Base-by-base conservation (phyloP, 1,140 invertebrate species). In the Radopholus similis region DNA sequence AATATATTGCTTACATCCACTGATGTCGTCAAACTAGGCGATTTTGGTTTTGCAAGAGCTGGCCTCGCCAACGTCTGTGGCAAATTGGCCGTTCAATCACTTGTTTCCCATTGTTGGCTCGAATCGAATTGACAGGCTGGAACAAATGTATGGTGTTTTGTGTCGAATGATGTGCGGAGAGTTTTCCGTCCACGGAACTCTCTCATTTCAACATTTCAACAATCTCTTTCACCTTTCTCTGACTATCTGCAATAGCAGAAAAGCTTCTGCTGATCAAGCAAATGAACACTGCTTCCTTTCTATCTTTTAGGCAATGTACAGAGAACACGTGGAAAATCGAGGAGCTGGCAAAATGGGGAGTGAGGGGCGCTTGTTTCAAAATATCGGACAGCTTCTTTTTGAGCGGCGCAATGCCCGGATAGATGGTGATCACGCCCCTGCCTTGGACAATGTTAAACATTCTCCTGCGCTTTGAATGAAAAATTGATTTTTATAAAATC, bases 21-120 rank as follows among this genome's bases (percentile, higher is more conserved):
- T 63, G 93, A 93, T 0, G 89, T 95, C 30, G 92, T 98, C 18
- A 98, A 98, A 85, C 86, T 98, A 0, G 97, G 94, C 80, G 95
- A 99, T 83, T 99, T 99, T 84, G 95, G 95, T 28, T 99, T 99
- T 84, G 95, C 95, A 0, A 87, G 95, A n/a, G n/a, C n/a, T n/a
- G n/a, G n/a, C n/a, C n/a, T n/a, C n/a, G n/a, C n/a, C n/a, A n/a
- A n/a, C n/a, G n/a, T n/a, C n/a, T n/a, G n/a, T n/a, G n/a, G n/a
- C n/a, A n/a, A n/a, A n/a, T n/a, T n/a, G n/a, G n/a, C n/a, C n/a
- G n/a, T n/a, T n/a, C n/a, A n/a, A n/a, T n/a, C n/a, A n/a, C n/a
- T n/a, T n/a, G n/a, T n/a, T n/a, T n/a, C n/a, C n/a, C n/a, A n/a
- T n/a, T n/a, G n/a, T n/a, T n/a, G n/a, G n/a, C n/a, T n/a, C n/a